These are phyloP conservation scores for Papilio gigon DNA, from an alignment of 2,888 invertebrate species.

Conservation along the genomic window DNA sequence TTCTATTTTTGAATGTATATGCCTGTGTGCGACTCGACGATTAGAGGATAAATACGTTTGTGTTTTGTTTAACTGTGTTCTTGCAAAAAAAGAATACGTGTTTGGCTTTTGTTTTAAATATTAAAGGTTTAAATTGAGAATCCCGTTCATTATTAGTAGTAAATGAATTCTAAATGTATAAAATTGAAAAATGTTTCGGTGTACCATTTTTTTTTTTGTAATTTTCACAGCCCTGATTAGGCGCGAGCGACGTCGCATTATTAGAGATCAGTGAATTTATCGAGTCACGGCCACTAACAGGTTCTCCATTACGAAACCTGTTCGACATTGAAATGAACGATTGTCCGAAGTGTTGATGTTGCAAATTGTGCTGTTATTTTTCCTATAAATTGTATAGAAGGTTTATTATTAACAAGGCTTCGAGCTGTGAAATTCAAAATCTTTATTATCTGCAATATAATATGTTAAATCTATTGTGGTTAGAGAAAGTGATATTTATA, in stretches of 20 bases:
- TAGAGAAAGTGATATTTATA: slow-evolving; percentile 17
- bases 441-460: slow-evolving; percentile 9
- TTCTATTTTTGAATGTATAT: no score
- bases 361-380: slow-evolving; percentile 40
- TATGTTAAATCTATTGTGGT: neutral
- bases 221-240: slow-evolving; percentile 36
- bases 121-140: no score
- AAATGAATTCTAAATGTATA: no score
- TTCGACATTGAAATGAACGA: slow-evolving; percentile 42
- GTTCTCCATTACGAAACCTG: slow-evolving; percentile 41
- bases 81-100: no score
- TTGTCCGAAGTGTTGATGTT: slow-evolving; percentile 42
- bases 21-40: no score
- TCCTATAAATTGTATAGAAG: slow-evolving; percentile 13
- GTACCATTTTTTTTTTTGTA: neutral
- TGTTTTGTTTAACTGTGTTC: no score
- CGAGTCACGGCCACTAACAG: slow-evolving; percentile 42
- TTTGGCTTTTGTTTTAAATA: no score
- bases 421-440: slow-evolving; percentile 13
- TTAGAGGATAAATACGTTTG: no score
- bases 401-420: slow-evolving; percentile 16
- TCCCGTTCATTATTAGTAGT: no score
- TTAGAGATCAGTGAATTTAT: slow-evolving; percentile 41
- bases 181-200: neutral
- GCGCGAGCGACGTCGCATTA: slow-evolving; percentile 39